Evolutionary conservation across 2,113 vertebrate species (phyloP).

Genomic region (Promerops cafer): DNA sequence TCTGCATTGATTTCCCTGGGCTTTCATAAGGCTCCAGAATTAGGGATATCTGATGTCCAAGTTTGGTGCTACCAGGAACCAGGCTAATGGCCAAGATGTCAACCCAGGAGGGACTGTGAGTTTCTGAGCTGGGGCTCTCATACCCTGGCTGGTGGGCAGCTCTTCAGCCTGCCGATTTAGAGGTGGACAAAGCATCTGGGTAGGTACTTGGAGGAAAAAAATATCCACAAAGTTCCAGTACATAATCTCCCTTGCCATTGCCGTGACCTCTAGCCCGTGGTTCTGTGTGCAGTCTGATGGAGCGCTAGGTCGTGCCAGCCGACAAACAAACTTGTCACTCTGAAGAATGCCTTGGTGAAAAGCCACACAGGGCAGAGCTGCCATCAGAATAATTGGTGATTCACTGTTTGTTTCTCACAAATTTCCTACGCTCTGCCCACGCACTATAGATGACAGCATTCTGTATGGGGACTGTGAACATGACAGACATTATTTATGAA

Average conservation of each 20-base stretch:
- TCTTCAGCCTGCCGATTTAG: not conserved
- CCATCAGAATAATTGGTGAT: constrained; percentile 18
- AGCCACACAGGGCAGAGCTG: not conserved
- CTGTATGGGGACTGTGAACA: not conserved
- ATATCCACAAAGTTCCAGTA: rapidly evolving
- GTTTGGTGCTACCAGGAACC: not conserved
- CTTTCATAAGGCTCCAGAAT: not conserved
- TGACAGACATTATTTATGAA: constrained; percentile 49
- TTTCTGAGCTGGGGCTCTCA: not conserved
- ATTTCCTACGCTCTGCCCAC: constrained; percentile 6
- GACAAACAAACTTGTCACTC: constrained; percentile 32
- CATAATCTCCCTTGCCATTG: not conserved
- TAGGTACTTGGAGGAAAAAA: not conserved
- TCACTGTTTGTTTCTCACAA: constrained; percentile 47
- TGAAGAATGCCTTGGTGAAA: constrained; percentile 18
- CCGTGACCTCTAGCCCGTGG: rapidly evolving
- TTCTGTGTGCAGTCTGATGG: not conserved
- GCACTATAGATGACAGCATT: not conserved
- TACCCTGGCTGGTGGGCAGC: not conserved
- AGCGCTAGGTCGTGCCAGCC: not conserved
- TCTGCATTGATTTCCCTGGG: not conserved
- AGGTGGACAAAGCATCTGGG: not conserved
- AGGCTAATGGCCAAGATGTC: not conserved
- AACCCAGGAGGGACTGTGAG: not conserved
- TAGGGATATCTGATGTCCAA: rapidly evolving